A percentile compares a stretch with the other conserved stretches of the same genome.
These are phyloP conservation scores for Venusia cambrica DNA, from an alignment of 2,888 invertebrate species.

Conservation along the genomic window DNA sequence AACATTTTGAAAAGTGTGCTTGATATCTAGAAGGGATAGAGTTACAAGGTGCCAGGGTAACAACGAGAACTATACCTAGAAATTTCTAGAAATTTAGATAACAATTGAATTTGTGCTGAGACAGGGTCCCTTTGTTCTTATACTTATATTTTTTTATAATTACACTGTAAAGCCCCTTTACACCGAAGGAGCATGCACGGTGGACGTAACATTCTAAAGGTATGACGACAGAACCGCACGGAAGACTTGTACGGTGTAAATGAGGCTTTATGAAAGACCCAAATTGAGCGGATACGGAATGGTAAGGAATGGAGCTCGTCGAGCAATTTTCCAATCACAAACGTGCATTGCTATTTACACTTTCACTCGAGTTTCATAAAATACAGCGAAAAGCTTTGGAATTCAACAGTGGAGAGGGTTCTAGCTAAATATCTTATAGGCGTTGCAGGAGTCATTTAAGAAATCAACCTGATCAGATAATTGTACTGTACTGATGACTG, in stretches of 20 bases:
- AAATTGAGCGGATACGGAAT: too few relatives aligned
- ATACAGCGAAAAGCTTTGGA: constrained; percentile 42
- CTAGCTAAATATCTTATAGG: constrained; percentile 35
- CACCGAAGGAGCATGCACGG: too few relatives aligned
- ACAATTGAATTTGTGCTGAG: constrained; percentile 56
- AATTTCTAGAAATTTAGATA: constrained; percentile 34
- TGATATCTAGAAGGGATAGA: constrained; percentile 5
- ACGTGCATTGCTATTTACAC: too few relatives aligned
- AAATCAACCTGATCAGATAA: too few relatives aligned
- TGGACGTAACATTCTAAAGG: too few relatives aligned
- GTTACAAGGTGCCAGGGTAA: constrained; percentile 9
- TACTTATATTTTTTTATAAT: constrained; percentile 17
- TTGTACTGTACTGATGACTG: too few relatives aligned
- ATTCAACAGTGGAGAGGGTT: constrained; percentile 45
- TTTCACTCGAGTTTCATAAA: constrained; percentile 42
- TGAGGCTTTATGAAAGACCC: too few relatives aligned
- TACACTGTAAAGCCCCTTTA: too few relatives aligned
- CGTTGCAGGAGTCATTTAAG: constrained; percentile 26
- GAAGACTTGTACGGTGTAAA: too few relatives aligned
- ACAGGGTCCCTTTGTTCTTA: constrained; percentile 57
- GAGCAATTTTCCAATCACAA: constrained; percentile 37
- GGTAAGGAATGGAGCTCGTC: too few relatives aligned
- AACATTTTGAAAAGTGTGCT: constrained; percentile 8
- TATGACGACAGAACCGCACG: too few relatives aligned
- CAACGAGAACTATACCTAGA: constrained; percentile 32